Evolutionary conservation across 1,140 invertebrate species (phyloP), one percentile per base, ranked within the genome.

Genomic region (Drosophila kikkawai): DNA sequence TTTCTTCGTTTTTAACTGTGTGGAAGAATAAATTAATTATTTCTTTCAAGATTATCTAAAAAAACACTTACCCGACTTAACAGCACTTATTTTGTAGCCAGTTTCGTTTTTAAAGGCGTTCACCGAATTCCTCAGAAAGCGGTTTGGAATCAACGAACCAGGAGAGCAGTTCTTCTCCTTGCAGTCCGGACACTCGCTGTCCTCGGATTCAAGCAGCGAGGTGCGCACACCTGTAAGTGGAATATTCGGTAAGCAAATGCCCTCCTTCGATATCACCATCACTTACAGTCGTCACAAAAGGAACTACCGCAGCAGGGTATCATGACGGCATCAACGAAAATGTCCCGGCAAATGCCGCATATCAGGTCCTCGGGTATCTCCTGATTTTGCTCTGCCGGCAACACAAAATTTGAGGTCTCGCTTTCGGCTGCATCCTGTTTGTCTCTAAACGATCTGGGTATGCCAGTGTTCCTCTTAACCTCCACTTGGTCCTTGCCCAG

Each of bases 301-400:
- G 98, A 99, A 93, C 98, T 98, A 17, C 98, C 98, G 93, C 98
- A 99, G 91, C 99, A 99, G 2, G 98, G 97, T 92, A 98, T 98
- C 95, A 99, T 96, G 13, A 99, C 98, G 59, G 98, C 98, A 94
- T 99, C 98, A 0, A 96, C 96, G 58, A 99, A 94, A n/a, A 99
- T 93, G 93, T 99, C 97, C 57, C 97, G 95, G 93, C 99, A 99
- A 41, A 99, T 95, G 42, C 95, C 96, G 93, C 99, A 99, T 42
- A 98, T 93, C 32, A 99, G 93, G 92, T 99, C 98, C 75, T 97
- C 96, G 1, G 98, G 98, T 67, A 99, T 97, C 87, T 96, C 95
- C 9, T 96, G 77, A 13, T 69, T 80, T 47, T 80, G 74, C 32
- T 83, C 87, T 0, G 61, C 78, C 7, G 79, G 48, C 58, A 67